phyloP scores from a whole-genome alignment of 2,797 vertebrate species.

The Smutsia temminckii region DNA sequence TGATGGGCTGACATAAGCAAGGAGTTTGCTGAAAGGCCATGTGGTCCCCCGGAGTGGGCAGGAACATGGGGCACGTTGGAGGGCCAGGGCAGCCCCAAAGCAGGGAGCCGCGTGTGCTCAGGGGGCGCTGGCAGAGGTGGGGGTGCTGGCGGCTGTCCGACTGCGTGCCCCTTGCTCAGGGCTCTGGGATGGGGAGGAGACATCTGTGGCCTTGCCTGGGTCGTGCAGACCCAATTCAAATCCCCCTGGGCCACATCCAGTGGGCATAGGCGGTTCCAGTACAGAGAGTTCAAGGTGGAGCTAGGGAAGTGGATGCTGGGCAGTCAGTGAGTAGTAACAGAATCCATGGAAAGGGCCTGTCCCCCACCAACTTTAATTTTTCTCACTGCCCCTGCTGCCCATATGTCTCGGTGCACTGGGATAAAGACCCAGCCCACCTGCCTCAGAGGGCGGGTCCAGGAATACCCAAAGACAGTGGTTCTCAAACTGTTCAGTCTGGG shows the following conservation, averaged over 20 bases:
- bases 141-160: neutral
- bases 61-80: neutral
- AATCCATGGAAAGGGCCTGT: neutral
- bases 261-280: neutral
- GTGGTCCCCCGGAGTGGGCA: neutral
- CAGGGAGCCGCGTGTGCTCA: neutral
- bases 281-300: neutral
- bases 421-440: neutral
- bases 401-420: neutral
- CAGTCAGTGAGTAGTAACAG: neutral
- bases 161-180: too few relatives aligned
- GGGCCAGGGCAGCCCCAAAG: neutral
- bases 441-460: neutral
- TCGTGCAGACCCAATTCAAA: neutral
- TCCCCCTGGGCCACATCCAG: neutral
- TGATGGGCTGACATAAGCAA: neutral
- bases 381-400: neutral
- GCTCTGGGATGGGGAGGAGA: neutral
- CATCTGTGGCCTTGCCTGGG: neutral
- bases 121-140: neutral
- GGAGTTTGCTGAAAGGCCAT: neutral
- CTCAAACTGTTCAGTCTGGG: neutral
- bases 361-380: neutral
- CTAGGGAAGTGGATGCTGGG: neutral
- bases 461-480: neutral